phyloP scores from a whole-genome alignment of 2,888 invertebrate genomes.

The Nasonia oneida region DNA sequence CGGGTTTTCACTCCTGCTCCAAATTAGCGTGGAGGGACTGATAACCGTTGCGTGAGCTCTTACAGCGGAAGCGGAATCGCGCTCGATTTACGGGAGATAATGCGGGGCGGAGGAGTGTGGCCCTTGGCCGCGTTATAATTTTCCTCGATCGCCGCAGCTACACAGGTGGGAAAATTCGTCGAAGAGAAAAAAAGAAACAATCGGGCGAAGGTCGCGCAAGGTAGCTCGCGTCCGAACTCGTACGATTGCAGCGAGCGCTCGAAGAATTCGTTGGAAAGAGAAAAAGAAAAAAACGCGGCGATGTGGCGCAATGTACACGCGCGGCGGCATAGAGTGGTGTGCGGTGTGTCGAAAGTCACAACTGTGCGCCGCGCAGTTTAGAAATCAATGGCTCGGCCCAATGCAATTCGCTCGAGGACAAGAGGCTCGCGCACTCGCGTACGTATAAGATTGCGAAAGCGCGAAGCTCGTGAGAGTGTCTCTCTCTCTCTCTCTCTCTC shows the following conservation, averaged over 20 bases:
- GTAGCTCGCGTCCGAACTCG: not conserved
- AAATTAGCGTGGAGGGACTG: no score
- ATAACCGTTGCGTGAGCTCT: no score
- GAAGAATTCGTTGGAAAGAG: not conserved
- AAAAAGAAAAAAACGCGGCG: not conserved
- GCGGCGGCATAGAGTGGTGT: no score
- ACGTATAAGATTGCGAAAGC: not conserved
- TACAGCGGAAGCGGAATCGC: conserved; percentile 43
- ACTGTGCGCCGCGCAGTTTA: conserved; percentile 59
- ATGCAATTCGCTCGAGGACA: conserved; percentile 52
- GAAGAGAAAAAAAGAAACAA: not conserved
- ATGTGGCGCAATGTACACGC: conserved; percentile 10
- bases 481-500: not conserved
- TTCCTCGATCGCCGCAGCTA: not conserved
- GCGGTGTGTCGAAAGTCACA: conserved; percentile 15
- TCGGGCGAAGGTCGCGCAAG: not conserved
- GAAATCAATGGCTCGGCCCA: conserved; percentile 66
- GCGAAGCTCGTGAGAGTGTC: not conserved
- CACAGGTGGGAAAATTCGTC: not conserved
- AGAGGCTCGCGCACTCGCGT: not conserved
- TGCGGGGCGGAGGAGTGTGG: not conserved
- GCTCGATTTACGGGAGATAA: conserved; percentile 55
- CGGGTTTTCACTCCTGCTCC: no score
- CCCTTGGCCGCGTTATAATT: conserved; percentile 1
- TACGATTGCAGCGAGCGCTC: not conserved